Evolutionary conservation across 2,797 vertebrate genomes (phyloP), one percentile per base, ranked within the genome.

Genomic region (Aulostomus chinensis): DNA sequence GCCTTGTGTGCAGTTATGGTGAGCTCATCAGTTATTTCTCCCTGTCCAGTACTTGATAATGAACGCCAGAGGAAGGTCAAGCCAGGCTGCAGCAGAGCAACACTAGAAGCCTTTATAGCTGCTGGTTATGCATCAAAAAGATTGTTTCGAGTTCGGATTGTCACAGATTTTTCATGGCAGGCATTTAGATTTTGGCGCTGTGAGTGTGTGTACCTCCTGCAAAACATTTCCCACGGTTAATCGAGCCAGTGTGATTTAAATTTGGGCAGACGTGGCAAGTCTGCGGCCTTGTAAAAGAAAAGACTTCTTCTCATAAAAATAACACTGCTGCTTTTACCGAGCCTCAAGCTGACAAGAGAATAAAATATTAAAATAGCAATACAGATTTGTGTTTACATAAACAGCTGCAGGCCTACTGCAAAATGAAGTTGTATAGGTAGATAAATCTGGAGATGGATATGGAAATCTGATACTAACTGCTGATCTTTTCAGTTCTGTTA

Each of bases 251-350:
- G 60, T 57, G 67, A 72, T 50, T 68, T 53, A 46, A 10, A 75
- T 80, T 61, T 66, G 17, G 17, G 36, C 10, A n/a, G 13, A 47
- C 31, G 4, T 2, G 2, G 22, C 41, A 38, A 40, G 46, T 52
- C 62, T 73, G 64, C 35, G 28, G 34, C 20, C 65, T 66, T 47
- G 60, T 81, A 64, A 63, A 77, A 68, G 40, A 33, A 33, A n/a
- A 12, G n/a, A 8, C 11, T 10, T 38, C 48, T 45, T 54, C 36
- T 30, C 24, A 5, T 68, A 34, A 71, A 77, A 52, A 5, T 16
- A 14, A 0, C 24, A 14, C 12, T 1, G 5, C 34, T 9, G 28
- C 14, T 62, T 74, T 68, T 48, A 48, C 9, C 43, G 33, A 41
- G 26, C 30, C 12, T 34, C 32, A 39, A 37, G 42, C 32, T 53